Base-by-base conservation (phyloP, 2,888 invertebrate species). In the Drosophila anomalata region DNA sequence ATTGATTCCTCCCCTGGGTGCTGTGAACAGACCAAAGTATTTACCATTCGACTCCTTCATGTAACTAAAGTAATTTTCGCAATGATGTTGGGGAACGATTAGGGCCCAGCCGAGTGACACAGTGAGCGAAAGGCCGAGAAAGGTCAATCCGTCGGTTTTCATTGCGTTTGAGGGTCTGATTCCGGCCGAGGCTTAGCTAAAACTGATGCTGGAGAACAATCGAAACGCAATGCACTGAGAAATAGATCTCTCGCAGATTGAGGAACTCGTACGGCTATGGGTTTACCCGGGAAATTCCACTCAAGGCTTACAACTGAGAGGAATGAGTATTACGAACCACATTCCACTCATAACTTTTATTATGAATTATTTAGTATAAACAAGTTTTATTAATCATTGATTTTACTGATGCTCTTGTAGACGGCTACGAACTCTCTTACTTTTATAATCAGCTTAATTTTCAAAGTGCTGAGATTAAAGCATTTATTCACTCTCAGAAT, bases 61-160 rank as follows among this genome's bases (percentile, higher is more conserved):
- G 29, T 85, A 85, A 8, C 50, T 58, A 48, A 89, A 89, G 1
- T 79, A 17, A 9, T 6, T 42, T 1, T 55, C 61, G 12, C 85
- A 85, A 1, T 56, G 41, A 22, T 75, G 85, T 7, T 53, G 47
- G 14, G 89, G 86, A 33, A 73, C 46, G 0, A 63, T 46, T 31
- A 85, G 77, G 2, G 68, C 48, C 48, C 29, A 22, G 1, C 26
- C 14, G 22, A 17, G 2, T 1, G 20, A 36, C 33, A 53, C 44
- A 8, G 33, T n/a, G 22, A 77, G 31, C 24, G 57, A 61, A 59
- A 78, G 51, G 17, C 56, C 48, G 8, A 81, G 24, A 24, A 73
- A 50, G 24, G 62, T n/a, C 42, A 66, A 41, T 20, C 26, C 22
- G n/a, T 20, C 24, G 20, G 42, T 47, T 33, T 20, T 17, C 75